phyloP scores from a whole-genome alignment of 2,113 vertebrate species.

The Phyllostomus discolor region DNA sequence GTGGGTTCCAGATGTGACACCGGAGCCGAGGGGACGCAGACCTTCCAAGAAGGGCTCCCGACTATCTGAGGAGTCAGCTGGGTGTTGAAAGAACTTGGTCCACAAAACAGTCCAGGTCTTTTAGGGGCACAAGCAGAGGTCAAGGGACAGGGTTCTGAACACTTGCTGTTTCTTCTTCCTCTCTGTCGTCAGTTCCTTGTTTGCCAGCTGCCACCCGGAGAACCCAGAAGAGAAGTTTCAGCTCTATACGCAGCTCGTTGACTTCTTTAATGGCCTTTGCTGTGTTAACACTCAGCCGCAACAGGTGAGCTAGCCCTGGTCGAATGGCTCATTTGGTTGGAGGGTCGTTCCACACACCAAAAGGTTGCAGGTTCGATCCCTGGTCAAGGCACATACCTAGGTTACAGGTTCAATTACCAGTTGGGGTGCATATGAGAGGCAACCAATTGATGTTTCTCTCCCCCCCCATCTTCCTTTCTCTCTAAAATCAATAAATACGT shows the following conservation, averaged over 20 bases:
- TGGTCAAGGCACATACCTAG: too few species aligned
- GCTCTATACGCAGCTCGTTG: constrained; percentile 79
- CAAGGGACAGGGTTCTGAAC: background rate
- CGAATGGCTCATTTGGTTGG: too few species aligned
- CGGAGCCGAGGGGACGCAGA: background rate
- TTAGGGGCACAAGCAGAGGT: background rate
- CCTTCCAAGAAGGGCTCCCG: background rate
- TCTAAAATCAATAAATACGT: too few species aligned
- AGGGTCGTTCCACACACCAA: too few species aligned
- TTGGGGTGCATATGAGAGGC: too few species aligned
- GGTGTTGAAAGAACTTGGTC: background rate
- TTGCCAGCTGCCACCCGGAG: constrained; percentile 57
- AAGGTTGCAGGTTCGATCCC: too few species aligned
- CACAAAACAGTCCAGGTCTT: background rate
- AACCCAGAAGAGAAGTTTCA: constrained; percentile 74
- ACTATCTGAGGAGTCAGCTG: background rate
- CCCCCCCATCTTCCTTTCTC: too few species aligned
- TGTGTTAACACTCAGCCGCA: constrained; percentile 59
- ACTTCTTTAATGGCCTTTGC: constrained; percentile 79
- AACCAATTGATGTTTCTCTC: too few species aligned
- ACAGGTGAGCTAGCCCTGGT: constrained; percentile 75
- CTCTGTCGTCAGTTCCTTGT: constrained; percentile 73
- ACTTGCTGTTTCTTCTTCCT: constrained; percentile 26
- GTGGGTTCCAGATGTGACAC: fast-evolving
- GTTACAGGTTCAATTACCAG: too few species aligned